Evolutionary conservation across 2,888 invertebrate species (phyloP).

Genomic region (Orthosia incerta): DNA sequence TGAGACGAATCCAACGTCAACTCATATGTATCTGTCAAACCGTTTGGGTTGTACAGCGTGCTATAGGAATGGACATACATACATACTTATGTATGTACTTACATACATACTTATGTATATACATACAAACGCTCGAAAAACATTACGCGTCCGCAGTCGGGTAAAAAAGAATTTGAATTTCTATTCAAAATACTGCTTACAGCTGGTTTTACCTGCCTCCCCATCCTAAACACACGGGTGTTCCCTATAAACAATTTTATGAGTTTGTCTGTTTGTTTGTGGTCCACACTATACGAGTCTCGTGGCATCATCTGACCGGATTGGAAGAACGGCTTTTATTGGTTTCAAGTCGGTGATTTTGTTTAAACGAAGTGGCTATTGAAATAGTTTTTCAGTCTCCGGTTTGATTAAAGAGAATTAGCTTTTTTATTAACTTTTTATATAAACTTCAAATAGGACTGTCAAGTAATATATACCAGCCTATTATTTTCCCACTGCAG

Average conservation of each 20-base stretch:
- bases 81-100: too few relatives aligned
- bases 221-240: conserved; percentile 21
- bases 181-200: neutral
- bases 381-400: neutral
- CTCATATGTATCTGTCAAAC: too few relatives aligned
- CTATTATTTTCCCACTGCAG: too few relatives aligned
- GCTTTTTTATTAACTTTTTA: neutral
- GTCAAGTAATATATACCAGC: too few relatives aligned
- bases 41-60: too few relatives aligned
- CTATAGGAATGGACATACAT: too few relatives aligned
- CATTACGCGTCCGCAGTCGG: too few relatives aligned
- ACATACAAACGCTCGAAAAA: too few relatives aligned
- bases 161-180: too few relatives aligned
- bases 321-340: conserved; percentile 16
- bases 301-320: conserved; percentile 2
- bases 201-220: neutral
- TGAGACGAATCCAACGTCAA: too few relatives aligned
- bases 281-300: conserved; percentile 14
- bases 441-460: too few relatives aligned
- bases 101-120: too few relatives aligned
- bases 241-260: conserved; percentile 36
- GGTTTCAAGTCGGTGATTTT: conserved; percentile 7
- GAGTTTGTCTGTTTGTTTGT: conserved; percentile 36
- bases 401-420: neutral
- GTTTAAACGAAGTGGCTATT: neutral